phyloP scores from a whole-genome alignment of 2,797 vertebrate genomes.

The Paedocypris micromegethes region DNA sequence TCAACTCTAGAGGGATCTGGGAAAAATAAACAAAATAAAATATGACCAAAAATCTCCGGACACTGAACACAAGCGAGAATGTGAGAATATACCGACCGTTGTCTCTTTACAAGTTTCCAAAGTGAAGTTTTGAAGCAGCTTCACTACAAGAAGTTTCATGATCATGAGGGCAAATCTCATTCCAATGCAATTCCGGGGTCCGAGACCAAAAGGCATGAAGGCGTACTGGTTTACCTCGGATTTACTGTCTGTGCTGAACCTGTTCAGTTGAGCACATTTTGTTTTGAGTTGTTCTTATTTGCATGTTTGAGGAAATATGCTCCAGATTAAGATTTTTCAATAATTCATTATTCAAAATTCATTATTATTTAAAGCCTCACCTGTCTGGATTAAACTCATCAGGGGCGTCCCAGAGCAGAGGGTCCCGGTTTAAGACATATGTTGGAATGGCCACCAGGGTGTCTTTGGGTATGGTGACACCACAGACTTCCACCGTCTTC shows the following conservation, averaged over 20 bases:
- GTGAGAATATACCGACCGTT: constrained; percentile 57
- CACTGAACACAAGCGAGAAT: background rate
- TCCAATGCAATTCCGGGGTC: constrained; percentile 82
- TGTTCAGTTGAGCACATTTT: constrained; percentile 30
- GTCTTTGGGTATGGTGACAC: constrained; percentile 63
- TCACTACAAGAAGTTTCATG: constrained; percentile 68
- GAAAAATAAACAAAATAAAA: constrained; percentile 14
- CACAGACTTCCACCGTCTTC: constrained; percentile 60
- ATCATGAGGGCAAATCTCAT: constrained; percentile 75
- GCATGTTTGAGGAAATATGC: background rate
- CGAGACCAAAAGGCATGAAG: constrained; percentile 79
- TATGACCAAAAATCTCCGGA: background rate
- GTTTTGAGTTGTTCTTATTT: background rate
- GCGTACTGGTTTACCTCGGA: constrained; percentile 64
- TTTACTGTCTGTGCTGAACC: constrained; percentile 80
- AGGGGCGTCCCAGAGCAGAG: constrained; percentile 60
- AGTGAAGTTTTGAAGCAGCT: constrained; percentile 73
- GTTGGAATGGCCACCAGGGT: constrained; percentile 54
- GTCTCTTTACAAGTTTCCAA: constrained; percentile 78
- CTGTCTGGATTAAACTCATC: constrained; percentile 70
- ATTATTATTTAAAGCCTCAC: constrained; percentile 40
- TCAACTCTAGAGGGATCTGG: constrained; percentile 60
- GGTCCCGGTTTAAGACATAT: constrained; percentile 55
- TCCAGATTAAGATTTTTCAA: too few species aligned
- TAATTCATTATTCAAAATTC: too few species aligned